These are phyloP conservation scores for Acanthacorydalis orientalis DNA, from an alignment of 2,888 invertebrate species.

Conservation along the genomic window DNA sequence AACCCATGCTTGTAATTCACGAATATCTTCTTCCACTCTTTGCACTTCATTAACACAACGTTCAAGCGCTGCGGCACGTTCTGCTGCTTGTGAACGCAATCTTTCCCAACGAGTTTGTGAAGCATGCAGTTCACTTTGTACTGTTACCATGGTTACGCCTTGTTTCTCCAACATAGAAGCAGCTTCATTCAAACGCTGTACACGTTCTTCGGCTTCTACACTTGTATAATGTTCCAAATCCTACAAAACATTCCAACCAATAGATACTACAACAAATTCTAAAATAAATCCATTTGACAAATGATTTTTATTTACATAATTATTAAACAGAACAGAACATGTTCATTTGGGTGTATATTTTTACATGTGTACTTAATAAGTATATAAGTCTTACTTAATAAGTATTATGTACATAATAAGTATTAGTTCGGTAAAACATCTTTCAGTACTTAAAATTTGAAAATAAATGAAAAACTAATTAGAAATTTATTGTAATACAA, in stretches of 20 bases:
- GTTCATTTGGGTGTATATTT: not conserved
- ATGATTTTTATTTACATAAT: too few relatives aligned
- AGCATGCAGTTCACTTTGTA: conserved; percentile 45
- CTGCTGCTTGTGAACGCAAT: conserved; percentile 50
- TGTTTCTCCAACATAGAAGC: conserved; percentile 29
- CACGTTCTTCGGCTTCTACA: conserved; percentile 53
- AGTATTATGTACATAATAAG: too few relatives aligned
- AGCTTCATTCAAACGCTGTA: conserved; percentile 16
- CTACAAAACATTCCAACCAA: conserved; percentile 25
- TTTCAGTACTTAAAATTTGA: too few relatives aligned
- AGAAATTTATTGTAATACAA: not conserved
- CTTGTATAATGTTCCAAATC: conserved; percentile 69
- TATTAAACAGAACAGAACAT: not conserved
- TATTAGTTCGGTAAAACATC: too few relatives aligned
- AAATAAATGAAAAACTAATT: too few relatives aligned
- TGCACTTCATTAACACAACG: conserved; percentile 59
- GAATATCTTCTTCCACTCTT: conserved; percentile 54
- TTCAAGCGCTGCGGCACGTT: conserved; percentile 44
- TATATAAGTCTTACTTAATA: too few relatives aligned
- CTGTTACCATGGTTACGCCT: conserved; percentile 37
- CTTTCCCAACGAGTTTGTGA: conserved; percentile 46
- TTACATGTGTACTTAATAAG: too few relatives aligned
- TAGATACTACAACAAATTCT: conserved; percentile 1
- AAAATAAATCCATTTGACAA: conserved; percentile 1
- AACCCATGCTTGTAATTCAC: conserved; percentile 56